Conservation (phyloP, 2,888 invertebrate species). For the Aelia acuminata region DNA sequence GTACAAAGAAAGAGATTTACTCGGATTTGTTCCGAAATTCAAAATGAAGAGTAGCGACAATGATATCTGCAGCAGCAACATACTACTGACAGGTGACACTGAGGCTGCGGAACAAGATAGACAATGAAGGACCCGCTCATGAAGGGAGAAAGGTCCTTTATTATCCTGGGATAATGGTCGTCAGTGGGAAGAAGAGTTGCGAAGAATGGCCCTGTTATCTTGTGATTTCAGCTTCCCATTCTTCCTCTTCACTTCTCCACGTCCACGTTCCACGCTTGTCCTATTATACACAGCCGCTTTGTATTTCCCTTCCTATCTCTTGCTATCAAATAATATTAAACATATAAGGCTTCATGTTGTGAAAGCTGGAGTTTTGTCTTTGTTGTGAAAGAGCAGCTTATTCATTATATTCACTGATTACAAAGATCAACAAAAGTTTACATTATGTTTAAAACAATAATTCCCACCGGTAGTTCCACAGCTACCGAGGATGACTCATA, state of each 20-base stretch:
- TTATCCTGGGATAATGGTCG: slow-evolving; percentile 46
- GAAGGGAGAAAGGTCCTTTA: slow-evolving; percentile 47
- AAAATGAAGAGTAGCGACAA: neutral
- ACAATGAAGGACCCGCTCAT: slow-evolving; percentile 22
- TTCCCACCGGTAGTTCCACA: no score
- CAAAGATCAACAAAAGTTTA: neutral
- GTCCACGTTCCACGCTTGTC: neutral
- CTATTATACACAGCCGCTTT: slow-evolving; percentile 10
- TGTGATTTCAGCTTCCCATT: slow-evolving; percentile 55
- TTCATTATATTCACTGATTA: neutral
- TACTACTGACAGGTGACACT: neutral
- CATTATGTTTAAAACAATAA: no score
- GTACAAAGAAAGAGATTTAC: no score
- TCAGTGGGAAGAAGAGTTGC: slow-evolving; percentile 13
- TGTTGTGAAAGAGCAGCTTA: neutral
- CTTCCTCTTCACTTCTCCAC: slow-evolving; percentile 36
- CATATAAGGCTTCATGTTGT: neutral
- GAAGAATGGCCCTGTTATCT: slow-evolving; percentile 56
- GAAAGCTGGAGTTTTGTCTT: neutral
- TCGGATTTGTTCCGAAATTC: neutral
- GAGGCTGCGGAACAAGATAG: neutral
- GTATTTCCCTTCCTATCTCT: neutral
- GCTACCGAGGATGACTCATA: no score
- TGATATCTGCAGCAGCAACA: neutral
- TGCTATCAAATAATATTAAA: neutral